Percentiles rank a stretch among this genome's conserved stretches.
Conservation (phyloP, 2,113 vertebrate species). For the Actenoides hombroni region DNA sequence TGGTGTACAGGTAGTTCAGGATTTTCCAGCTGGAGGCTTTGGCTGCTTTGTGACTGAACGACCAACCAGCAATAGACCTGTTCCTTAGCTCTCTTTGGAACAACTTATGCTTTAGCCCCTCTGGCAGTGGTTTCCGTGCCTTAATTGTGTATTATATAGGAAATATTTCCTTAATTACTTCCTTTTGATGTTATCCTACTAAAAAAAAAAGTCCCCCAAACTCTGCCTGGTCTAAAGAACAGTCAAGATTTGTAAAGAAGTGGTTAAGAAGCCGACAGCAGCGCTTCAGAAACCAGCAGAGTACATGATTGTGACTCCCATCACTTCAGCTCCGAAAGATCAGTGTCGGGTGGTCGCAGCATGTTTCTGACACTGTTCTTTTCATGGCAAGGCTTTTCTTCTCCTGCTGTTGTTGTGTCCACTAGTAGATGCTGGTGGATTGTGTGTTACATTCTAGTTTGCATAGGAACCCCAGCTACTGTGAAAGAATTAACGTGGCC, state of each 20-base stretch:
- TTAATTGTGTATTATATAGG: not conserved
- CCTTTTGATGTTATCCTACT: not conserved
- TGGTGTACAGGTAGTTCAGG: not conserved
- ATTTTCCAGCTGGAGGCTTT: not conserved
- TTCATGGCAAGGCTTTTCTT: not conserved
- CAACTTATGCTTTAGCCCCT: not conserved
- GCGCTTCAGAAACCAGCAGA: not conserved
- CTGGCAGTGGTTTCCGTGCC: not conserved
- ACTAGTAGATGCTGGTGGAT: accelerated
- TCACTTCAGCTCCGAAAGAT: not conserved
- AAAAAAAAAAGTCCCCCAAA: not conserved
- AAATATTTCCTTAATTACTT: not conserved
- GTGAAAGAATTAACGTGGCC: too few relatives aligned
- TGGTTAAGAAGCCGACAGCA: too few relatives aligned
- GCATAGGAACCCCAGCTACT: accelerated
- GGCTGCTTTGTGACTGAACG: accelerated
- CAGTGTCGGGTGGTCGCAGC: accelerated
- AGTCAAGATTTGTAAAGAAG: not conserved
- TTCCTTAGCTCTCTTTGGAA: not conserved
- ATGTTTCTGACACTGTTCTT: not conserved
- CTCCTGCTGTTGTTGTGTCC: not conserved
- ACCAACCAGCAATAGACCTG: not conserved
- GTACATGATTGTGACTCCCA: not conserved
- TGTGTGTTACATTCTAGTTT: not conserved
- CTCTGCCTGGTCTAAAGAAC: not conserved